Conservation (phyloP, 2,888 invertebrate genomes). For the Drosophila nr. medialis region DNA sequence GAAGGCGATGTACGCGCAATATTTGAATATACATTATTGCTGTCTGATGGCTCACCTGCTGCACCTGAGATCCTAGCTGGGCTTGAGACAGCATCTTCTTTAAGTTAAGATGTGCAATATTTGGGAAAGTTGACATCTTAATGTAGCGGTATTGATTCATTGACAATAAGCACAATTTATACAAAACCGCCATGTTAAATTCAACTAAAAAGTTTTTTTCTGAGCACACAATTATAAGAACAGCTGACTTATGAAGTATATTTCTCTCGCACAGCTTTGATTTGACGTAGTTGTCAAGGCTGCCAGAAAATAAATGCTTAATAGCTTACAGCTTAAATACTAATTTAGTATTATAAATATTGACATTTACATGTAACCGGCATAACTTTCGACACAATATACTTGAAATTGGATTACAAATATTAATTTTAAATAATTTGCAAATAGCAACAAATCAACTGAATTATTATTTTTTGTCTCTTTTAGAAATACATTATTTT, state of each 20-base stretch:
- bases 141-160: not conserved
- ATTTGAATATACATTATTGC: constrained; percentile 13
- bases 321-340: not conserved
- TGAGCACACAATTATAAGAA: not conserved
- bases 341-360: constrained; percentile 12
- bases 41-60: not conserved
- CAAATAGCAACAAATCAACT: not conserved
- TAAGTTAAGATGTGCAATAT: not conserved
- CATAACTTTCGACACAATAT: not conserved
- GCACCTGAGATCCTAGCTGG: not conserved
- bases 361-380: not conserved
- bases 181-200: constrained; percentile 5
- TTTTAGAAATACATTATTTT: constrained; percentile 3
- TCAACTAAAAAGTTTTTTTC: not conserved
- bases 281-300: constrained; percentile 18
- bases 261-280: not conserved
- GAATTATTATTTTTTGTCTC: not conserved
- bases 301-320: constrained; percentile 28
- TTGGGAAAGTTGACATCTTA: not conserved
- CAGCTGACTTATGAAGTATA: not conserved
- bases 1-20: not conserved
- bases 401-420: not conserved
- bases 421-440: no score
- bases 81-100: not conserved
- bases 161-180: not conserved